Conservation (phyloP, 2,113 vertebrate genomes). For the Castor canadensis region DNA sequence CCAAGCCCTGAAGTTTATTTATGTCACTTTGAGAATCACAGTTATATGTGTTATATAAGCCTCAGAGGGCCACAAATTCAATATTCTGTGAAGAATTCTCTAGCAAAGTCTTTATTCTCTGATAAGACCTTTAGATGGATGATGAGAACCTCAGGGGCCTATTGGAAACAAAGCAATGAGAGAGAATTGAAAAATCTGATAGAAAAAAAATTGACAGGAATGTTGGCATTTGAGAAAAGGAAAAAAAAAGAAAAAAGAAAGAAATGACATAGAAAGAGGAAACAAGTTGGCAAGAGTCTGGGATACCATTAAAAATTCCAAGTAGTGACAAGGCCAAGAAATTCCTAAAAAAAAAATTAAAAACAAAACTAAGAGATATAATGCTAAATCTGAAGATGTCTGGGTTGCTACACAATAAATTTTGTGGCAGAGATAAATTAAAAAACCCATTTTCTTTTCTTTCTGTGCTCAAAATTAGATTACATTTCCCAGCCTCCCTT, state of each 20-base stretch:
- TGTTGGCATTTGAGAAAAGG: neutral
- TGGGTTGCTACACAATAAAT: neutral
- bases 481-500: neutral
- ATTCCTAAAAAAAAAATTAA: too few relatives aligned
- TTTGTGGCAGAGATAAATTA: neutral
- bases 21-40: neutral
- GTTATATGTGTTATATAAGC: neutral
- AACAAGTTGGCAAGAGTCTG: neutral
- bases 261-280: neutral
- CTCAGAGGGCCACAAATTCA: neutral
- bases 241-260: neutral
- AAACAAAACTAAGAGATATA: neutral
- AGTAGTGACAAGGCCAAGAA: neutral
- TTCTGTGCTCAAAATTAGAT: neutral
- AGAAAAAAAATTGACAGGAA: neutral
- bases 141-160: neutral
- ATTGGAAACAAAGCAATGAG: neutral
- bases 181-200: neutral
- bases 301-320: neutral
- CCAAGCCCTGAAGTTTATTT: neutral
- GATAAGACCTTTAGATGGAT: neutral
- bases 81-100: neutral
- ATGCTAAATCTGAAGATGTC: neutral
- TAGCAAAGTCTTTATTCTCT: conserved; percentile 13
- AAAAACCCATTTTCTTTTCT: neutral